Evolutionary conservation across 2,797 vertebrate genomes (phyloP), one percentile per base, ranked within the genome.

Genomic region (Mus minutoides): DNA sequence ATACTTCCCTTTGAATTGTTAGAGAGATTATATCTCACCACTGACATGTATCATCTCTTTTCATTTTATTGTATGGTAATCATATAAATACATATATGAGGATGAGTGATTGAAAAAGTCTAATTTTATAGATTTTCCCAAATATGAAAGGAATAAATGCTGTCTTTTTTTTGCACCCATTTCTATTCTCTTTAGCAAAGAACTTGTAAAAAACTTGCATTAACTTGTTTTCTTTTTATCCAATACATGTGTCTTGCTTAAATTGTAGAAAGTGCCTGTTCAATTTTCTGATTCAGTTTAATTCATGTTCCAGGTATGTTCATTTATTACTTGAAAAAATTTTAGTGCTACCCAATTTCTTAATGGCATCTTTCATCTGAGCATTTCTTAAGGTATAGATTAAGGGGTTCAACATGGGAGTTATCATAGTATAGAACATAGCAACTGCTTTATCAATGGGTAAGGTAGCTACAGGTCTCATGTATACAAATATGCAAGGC

Each of bases 311-410:
- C 13, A 87, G 17, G 6, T 8, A 67, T 1, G 49, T 40, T 94
- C 86, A 96, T 40, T 80, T 69, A 5, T 46, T 31, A 62, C 24
- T 5, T 64, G 75, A 88, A 88, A n/a, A n/a, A 78, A 13, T 21
- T 84, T 95, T 95, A 3, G 12, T 60, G 31, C 29, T 52, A 1
- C 67, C 93, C 16, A 95, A 3, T 79, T 92, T 97, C 16, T 2
- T 76, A n/a, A 97, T 58, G 29, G 96, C 93, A n/a, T 84, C 83
- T 90, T 95, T 97, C 75, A 98, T 94, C 13, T 97, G 95, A 17
- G 87, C 46, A 71, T 98, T 98, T 96, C 97, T 97, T 29, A 97
- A 94, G 40, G 95, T 97, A 3, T 97, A 98, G 58, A 97, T 97
- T 88, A 97, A 91, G 0, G 97, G 95, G 34, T 97, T 98, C 91